Conservation (phyloP, 64 coral and sea anemone genomes). For the Astreopora myriophthalma region DNA sequence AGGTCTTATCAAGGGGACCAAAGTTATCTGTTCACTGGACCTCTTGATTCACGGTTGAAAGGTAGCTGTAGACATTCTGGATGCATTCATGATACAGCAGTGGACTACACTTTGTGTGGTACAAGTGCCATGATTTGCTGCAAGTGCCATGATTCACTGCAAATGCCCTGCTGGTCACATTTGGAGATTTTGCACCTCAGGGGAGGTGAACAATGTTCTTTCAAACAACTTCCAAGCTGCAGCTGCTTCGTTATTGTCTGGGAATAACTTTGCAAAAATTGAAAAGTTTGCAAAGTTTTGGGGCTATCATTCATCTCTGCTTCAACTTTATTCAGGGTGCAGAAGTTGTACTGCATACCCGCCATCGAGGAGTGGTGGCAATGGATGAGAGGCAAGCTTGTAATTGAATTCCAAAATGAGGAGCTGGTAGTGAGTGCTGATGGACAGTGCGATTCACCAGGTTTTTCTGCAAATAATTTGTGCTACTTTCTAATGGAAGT, state of each 20-base stretch:
- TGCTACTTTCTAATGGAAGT: slow-evolving; percentile 39
- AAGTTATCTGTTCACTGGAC: slow-evolving; percentile 37
- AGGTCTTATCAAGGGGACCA: slow-evolving; percentile 39
- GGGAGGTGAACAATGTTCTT: neutral
- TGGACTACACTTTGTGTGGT: slow-evolving; percentile 10
- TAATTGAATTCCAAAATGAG: neutral
- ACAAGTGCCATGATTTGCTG: neutral
- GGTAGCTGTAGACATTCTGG: slow-evolving; percentile 1
- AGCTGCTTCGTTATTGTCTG: slow-evolving; percentile 15
- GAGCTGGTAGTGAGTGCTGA: slow-evolving; percentile 28
- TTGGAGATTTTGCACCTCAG: slow-evolving; percentile 1
- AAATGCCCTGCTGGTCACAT: slow-evolving; percentile 5
- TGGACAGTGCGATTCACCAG: slow-evolving; percentile 59
- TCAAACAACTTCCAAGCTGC: slow-evolving; percentile 43
- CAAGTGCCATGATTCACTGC: too few species aligned
- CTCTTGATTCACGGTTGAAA: slow-evolving; percentile 23
- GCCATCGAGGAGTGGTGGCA: slow-evolving; percentile 39
- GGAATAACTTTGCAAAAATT: slow-evolving; percentile 60
- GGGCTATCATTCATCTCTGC: slow-evolving; percentile 25
- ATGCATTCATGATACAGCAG: slow-evolving; percentile 4
- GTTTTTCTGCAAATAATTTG: slow-evolving; percentile 44
- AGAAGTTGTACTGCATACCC: slow-evolving; percentile 37
- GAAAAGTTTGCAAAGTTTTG: slow-evolving; percentile 43
- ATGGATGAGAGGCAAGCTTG: slow-evolving; percentile 18
- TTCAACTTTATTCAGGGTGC: slow-evolving; percentile 36